These are phyloP conservation scores for Pycnomerus fuliginosus DNA, from an alignment of 2,888 invertebrate species.

Conservation along the genomic window DNA sequence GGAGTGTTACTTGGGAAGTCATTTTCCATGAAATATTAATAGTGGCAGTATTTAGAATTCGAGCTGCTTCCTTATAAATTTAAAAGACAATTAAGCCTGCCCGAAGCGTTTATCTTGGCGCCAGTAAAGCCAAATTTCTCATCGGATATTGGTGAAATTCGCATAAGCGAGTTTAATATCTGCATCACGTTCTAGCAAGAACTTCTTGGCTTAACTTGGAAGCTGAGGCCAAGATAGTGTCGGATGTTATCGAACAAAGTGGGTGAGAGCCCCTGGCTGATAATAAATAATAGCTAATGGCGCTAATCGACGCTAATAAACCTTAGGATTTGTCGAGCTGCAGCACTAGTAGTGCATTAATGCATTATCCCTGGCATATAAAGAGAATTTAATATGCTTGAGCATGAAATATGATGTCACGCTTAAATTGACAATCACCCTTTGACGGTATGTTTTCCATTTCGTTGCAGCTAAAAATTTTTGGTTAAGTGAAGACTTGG, in stretches of 20 bases:
- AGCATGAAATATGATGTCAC: constrained; percentile 1
- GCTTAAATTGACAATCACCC: too few relatives aligned
- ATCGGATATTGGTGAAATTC: constrained; percentile 20
- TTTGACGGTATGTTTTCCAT: too few relatives aligned
- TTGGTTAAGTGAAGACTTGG: too few relatives aligned
- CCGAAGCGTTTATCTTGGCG: constrained; percentile 10
- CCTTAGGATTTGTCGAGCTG: constrained; percentile 28
- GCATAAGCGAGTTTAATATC: constrained; percentile 29
- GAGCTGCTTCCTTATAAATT: too few relatives aligned
- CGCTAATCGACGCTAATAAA: constrained; percentile 42
- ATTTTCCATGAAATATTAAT: too few relatives aligned
- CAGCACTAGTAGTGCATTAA: constrained; percentile 31
- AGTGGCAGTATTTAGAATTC: too few relatives aligned
- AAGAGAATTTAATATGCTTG: not conserved
- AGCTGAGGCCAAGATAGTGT: constrained; percentile 35
- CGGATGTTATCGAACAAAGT: constrained; percentile 29
- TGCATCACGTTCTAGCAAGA: constrained; percentile 31
- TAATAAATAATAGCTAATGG: constrained; percentile 43
- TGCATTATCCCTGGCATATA: constrained; percentile 12
- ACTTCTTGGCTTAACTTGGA: constrained; percentile 32
- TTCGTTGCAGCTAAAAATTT: too few relatives aligned
- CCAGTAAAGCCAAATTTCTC: constrained; percentile 13
- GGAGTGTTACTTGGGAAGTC: too few relatives aligned
- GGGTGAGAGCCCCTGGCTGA: constrained; percentile 35
- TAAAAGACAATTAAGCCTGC: constrained; percentile 12